Evolutionary conservation across 2,797 vertebrate species (phyloP).

Genomic region (Smutsia gigantea): DNA sequence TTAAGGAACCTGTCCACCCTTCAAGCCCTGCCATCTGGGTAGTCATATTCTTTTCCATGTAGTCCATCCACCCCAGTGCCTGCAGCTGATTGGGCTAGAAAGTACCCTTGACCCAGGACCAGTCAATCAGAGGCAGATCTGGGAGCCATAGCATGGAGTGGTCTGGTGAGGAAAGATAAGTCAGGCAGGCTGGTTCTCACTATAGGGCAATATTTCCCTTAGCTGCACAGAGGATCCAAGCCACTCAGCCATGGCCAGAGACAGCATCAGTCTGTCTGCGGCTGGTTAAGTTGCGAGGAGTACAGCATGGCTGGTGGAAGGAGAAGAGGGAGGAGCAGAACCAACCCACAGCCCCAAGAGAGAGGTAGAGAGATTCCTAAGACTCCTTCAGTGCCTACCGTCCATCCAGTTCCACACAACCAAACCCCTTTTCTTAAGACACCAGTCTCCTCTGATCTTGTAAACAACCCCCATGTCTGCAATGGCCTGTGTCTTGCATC

Average conservation of each 20-base stretch:
- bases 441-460: not conserved
- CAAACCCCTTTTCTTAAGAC: not conserved
- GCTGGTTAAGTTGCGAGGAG: not conserved
- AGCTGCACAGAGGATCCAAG: not conserved
- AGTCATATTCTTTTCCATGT: not conserved
- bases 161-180: not conserved
- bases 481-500: not conserved
- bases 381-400: not conserved
- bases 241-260: not conserved
- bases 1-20: not conserved
- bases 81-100: not conserved
- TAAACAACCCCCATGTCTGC: not conserved
- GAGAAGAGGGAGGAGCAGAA: not conserved
- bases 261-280: not conserved
- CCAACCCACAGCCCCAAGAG: not conserved
- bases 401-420: not conserved
- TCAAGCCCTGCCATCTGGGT: not conserved
- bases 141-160: not conserved
- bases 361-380: not conserved
- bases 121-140: conserved; percentile 13
- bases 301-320: not conserved
- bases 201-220: not conserved
- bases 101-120: not conserved
- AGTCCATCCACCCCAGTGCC: not conserved
- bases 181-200: not conserved